These are phyloP conservation scores for Acipenser ruthenus DNA, from an alignment of 2,797 vertebrate species.

Conservation along the genomic window DNA sequence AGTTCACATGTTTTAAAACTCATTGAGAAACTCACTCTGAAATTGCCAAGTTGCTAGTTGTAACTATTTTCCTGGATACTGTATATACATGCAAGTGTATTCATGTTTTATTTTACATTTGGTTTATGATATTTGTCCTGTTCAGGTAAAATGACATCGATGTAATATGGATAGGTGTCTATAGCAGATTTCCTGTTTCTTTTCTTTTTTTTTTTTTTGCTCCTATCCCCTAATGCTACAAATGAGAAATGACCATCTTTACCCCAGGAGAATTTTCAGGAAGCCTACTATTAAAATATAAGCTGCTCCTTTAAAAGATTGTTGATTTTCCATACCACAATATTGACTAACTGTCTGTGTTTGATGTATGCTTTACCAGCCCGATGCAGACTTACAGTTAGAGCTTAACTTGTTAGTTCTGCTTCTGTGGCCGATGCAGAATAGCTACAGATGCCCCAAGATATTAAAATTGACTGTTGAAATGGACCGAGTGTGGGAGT, in stretches of 20 bases:
- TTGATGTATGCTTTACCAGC: conserved; percentile 85
- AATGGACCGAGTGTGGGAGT: conserved; percentile 74
- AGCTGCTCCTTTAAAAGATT: conserved; percentile 75
- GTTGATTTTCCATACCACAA: conserved; percentile 84
- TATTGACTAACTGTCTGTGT: conserved; percentile 88
- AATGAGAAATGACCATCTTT: conserved; percentile 53
- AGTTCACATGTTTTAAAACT: too few species aligned
- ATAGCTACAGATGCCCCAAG: conserved; percentile 84
- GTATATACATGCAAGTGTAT: too few species aligned
- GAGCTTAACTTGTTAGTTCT: conserved; percentile 95
- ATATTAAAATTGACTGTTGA: conserved; percentile 86
- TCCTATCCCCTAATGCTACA: conserved; percentile 49
- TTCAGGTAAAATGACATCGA: too few species aligned
- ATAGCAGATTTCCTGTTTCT: not conserved
- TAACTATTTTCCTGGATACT: too few species aligned
- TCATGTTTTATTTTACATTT: too few species aligned
- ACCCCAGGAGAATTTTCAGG: conserved; percentile 44
- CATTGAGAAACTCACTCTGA: too few species aligned
- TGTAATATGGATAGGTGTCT: too few species aligned
- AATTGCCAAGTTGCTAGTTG: too few species aligned
- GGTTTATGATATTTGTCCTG: too few species aligned
- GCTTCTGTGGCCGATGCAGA: conserved; percentile 78
- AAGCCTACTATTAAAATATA: conserved; percentile 65
- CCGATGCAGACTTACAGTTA: conserved; percentile 83
- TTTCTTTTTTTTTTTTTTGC: conserved; percentile 41